phyloP scores from a whole-genome alignment of 2,888 invertebrate genomes.

The Cheiracanthium punctorium region DNA sequence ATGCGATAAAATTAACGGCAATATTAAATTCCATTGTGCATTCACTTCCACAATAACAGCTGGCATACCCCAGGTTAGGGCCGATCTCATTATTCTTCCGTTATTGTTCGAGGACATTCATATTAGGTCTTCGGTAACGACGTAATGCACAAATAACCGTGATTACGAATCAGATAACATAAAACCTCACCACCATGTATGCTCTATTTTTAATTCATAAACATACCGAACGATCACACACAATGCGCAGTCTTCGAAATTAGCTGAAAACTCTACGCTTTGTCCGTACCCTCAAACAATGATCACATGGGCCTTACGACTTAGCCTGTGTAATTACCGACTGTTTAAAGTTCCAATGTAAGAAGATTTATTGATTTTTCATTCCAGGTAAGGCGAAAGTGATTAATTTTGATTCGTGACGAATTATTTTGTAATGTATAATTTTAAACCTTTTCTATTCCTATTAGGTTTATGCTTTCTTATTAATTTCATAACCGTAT shows the following conservation, averaged over 20 bases:
- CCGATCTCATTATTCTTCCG: too few relatives aligned
- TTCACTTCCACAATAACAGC: too few relatives aligned
- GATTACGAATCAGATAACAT: too few relatives aligned
- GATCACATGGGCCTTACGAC: not conserved
- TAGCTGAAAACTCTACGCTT: not conserved
- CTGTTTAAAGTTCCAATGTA: not conserved
- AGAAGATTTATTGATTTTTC: not conserved
- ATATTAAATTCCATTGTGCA: too few relatives aligned
- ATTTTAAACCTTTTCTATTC: not conserved
- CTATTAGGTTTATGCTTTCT: not conserved
- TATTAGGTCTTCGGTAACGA: too few relatives aligned
- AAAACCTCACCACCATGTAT: too few relatives aligned
- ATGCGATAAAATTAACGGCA: too few relatives aligned
- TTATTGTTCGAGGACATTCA: too few relatives aligned
- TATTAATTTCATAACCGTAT: not conserved
- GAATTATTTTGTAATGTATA: not conserved
- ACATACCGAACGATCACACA: too few relatives aligned
- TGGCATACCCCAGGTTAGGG: too few relatives aligned
- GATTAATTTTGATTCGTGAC: not conserved
- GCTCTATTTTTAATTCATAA: too few relatives aligned
- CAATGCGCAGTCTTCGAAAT: not conserved
- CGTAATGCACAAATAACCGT: too few relatives aligned
- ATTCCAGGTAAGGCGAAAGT: not conserved
- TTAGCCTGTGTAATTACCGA: not conserved
- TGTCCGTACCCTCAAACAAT: not conserved